Conservation (phyloP, 2,113 vertebrate species). For the Orthonyx spaldingii region DNA sequence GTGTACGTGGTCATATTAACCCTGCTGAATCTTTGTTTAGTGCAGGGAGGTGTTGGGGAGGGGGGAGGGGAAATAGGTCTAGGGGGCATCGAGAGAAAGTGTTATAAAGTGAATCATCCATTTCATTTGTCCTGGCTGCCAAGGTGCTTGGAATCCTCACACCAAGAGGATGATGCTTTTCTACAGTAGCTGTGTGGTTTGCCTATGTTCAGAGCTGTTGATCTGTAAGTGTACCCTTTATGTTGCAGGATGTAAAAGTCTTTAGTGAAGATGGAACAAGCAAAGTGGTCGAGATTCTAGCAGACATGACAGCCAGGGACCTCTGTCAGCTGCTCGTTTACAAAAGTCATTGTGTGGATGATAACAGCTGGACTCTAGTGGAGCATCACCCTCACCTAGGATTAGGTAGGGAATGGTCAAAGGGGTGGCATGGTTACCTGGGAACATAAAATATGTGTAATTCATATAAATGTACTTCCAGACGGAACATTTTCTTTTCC, state of each 20-base stretch:
- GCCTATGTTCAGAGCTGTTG: background rate
- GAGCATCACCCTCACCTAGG: conserved; percentile 94
- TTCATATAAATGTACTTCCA: background rate
- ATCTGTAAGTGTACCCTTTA: conserved; percentile 54
- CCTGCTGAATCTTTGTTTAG: conserved; percentile 6
- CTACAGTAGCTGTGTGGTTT: background rate
- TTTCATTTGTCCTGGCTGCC: conserved; percentile 25
- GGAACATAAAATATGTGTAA: background rate
- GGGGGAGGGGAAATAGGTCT: background rate
- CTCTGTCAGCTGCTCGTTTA: conserved; percentile 97
- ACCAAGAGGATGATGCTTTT: background rate
- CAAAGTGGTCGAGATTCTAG: conserved; percentile 93
- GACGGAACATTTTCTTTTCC: background rate
- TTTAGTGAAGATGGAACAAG: conserved; percentile 94
- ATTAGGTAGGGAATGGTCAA: conserved; percentile 79
- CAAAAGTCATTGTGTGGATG: conserved; percentile 96
- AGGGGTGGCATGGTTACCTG: conserved; percentile 28
- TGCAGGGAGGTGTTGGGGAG: background rate
- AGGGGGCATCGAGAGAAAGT: background rate
- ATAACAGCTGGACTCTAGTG: conserved; percentile 97
- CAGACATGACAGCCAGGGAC: conserved; percentile 94
- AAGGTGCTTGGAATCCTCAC: background rate
- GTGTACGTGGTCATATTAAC: background rate
- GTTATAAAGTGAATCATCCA: conserved; percentile 3
- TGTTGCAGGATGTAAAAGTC: conserved; percentile 92